phyloP scores from a whole-genome alignment of 2,113 vertebrate species.

The Martes martes region DNA sequence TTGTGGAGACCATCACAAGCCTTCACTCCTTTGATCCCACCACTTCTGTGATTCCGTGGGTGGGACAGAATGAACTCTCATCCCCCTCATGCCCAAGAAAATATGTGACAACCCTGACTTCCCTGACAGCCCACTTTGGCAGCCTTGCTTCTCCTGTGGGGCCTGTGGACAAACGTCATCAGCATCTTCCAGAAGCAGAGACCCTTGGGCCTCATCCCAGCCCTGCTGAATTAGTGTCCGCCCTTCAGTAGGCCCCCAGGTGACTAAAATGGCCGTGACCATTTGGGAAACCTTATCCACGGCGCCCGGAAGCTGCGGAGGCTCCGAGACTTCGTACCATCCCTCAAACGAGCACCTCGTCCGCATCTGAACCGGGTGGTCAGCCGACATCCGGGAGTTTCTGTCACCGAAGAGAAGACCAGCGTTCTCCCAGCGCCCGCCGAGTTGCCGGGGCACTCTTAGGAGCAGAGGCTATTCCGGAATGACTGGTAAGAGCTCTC shows the following conservation, averaged over 20 bases:
- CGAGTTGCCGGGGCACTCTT: not conserved
- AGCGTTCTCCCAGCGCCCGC: not conserved
- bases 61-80: not conserved
- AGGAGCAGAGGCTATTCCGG: not conserved
- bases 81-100: not conserved
- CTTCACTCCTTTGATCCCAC: not conserved
- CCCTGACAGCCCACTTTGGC: not conserved
- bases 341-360: not conserved
- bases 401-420: not conserved
- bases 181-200: not conserved
- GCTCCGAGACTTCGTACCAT: not conserved
- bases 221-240: not conserved
- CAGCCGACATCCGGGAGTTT: not conserved
- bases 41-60: not conserved
- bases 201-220: not conserved
- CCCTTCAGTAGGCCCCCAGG: not conserved
- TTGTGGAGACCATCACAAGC: not conserved
- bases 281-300: not conserved
- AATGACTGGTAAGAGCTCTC: not conserved
- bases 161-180: not conserved
- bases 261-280: not conserved
- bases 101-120: not conserved
- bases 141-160: not conserved
- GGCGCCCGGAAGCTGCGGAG: not conserved
- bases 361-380: not conserved